Conservation (phyloP, 1,140 invertebrate genomes). For the Tetramorium parvispinum region DNA sequence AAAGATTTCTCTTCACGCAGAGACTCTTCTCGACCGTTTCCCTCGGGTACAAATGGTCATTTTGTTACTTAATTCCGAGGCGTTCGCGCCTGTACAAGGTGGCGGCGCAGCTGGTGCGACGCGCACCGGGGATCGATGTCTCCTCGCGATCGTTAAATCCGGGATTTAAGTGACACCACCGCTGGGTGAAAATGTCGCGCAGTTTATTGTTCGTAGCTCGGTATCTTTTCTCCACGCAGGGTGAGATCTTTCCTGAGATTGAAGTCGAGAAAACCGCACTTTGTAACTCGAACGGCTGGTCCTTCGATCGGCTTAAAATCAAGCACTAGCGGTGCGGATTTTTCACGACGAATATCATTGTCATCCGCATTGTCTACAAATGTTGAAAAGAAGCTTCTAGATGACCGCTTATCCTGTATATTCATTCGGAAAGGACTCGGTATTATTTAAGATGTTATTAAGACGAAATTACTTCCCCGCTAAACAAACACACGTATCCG, state of each 20-base stretch:
- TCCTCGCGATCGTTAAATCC: slow-evolving; percentile 66
- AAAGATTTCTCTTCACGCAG: slow-evolving; percentile 27
- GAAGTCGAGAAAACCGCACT: not conserved
- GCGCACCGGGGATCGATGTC: slow-evolving; percentile 65
- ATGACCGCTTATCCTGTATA: not conserved
- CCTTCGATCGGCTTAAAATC: too few relatives aligned
- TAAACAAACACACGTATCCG: slow-evolving; percentile 27
- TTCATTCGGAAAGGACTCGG: not conserved
- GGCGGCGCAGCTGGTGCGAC: slow-evolving; percentile 28
- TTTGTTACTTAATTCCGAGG: slow-evolving; percentile 68
- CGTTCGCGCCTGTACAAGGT: not conserved
- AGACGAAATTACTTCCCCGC: slow-evolving; percentile 7
- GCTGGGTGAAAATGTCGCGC: not conserved
- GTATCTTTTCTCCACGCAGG: not conserved
- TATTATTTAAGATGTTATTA: slow-evolving; percentile 36
- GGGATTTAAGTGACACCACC: slow-evolving; percentile 66
- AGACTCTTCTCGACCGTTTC: not conserved
- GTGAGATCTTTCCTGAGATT: not conserved
- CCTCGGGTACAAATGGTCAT: slow-evolving; percentile 41
- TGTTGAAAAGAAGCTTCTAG: not conserved
- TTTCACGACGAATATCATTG: not conserved
- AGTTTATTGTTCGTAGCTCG: slow-evolving; percentile 62
- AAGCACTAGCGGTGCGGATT: too few relatives aligned
- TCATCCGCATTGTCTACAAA: slow-evolving; percentile 4
- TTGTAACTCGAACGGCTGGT: too few relatives aligned